These are phyloP conservation scores for Drosophila aff. DNA, from an alignment of 1,140 invertebrate genomes.

Conservation along the genomic window DNA sequence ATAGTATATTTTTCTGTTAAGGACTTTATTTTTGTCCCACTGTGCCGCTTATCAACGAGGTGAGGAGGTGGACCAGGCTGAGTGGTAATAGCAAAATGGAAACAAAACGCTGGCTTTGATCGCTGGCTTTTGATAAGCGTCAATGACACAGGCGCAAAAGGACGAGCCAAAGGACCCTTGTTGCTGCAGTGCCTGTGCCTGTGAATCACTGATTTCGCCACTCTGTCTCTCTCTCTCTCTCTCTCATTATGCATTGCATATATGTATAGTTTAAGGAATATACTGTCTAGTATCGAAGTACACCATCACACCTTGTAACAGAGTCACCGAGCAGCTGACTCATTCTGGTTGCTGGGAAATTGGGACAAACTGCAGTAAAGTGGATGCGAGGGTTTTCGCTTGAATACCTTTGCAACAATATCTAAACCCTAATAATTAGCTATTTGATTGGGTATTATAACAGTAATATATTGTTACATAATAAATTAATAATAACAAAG, in stretches of 20 bases:
- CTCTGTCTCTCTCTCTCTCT: conserved; percentile 9
- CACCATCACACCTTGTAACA: conserved; percentile 25
- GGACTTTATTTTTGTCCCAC: background rate
- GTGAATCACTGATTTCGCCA: conserved; percentile 33
- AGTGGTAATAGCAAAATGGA: conserved; percentile 28
- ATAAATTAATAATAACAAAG: no score
- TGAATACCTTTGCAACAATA: background rate
- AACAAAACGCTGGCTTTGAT: conserved; percentile 54
- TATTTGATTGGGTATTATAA: background rate
- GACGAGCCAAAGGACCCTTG: conserved; percentile 21
- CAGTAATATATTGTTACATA: no score
- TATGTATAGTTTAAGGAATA: background rate
- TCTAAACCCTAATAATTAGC: background rate
- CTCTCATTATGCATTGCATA: conserved; percentile 23
- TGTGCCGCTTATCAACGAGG: background rate
- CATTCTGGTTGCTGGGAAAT: conserved; percentile 16
- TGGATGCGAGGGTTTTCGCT: background rate
- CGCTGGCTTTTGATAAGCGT: conserved; percentile 53
- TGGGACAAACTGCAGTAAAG: conserved; percentile 4
- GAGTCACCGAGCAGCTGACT: conserved; percentile 23
- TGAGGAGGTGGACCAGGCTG: background rate
- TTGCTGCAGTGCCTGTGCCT: conserved; percentile 20
- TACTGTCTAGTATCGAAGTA: background rate
- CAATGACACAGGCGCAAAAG: conserved; percentile 34
- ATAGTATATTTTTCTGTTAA: background rate